Conservation (phyloP, 2,888 invertebrate species). For the Acrobasis suavella region DNA sequence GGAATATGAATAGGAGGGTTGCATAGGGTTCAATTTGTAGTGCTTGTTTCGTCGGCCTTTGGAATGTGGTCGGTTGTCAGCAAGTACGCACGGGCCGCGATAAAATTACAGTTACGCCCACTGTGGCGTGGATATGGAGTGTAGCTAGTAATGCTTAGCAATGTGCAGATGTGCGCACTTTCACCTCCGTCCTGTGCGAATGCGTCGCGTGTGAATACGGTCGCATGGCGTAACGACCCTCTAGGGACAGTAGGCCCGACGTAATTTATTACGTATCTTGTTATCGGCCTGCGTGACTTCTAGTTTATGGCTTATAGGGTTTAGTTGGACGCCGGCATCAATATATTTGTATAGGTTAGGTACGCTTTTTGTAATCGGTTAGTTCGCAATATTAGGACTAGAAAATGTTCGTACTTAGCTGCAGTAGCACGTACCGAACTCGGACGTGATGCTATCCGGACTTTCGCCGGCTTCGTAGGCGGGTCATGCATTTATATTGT, state of each 20-base stretch:
- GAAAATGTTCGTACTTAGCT: slow-evolving; percentile 21
- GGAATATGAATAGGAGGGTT: not conserved
- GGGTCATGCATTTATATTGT: slow-evolving; percentile 29
- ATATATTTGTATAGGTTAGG: slow-evolving; percentile 17
- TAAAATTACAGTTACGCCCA: slow-evolving; percentile 52
- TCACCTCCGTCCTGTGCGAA: slow-evolving; percentile 65
- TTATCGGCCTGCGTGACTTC: slow-evolving; percentile 22
- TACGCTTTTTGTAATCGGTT: slow-evolving; percentile 6
- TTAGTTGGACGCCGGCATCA: slow-evolving; percentile 22
- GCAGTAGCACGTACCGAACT: slow-evolving; percentile 27
- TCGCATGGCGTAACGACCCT: slow-evolving; percentile 51
- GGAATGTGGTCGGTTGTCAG: slow-evolving; percentile 32
- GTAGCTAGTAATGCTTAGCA: slow-evolving; percentile 40
- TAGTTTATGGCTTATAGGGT: slow-evolving; percentile 21
- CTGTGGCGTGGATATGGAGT: slow-evolving; percentile 47
- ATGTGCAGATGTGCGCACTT: slow-evolving; percentile 65
- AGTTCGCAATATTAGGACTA: not conserved
- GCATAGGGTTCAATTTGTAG: slow-evolving; percentile 19
- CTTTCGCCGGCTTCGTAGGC: slow-evolving; percentile 36
- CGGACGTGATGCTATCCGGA: slow-evolving; percentile 38
- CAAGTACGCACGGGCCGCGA: slow-evolving; percentile 36
- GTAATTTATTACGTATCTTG: slow-evolving; percentile 27
- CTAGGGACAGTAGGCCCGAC: slow-evolving; percentile 36
- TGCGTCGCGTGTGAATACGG: slow-evolving; percentile 56
- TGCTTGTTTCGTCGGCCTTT: slow-evolving; percentile 18